Percentiles rank a stretch among this genome's conserved stretches.
phyloP scores from a whole-genome alignment of 2,113 vertebrate species.

The Gorsachius goisagi region DNA sequence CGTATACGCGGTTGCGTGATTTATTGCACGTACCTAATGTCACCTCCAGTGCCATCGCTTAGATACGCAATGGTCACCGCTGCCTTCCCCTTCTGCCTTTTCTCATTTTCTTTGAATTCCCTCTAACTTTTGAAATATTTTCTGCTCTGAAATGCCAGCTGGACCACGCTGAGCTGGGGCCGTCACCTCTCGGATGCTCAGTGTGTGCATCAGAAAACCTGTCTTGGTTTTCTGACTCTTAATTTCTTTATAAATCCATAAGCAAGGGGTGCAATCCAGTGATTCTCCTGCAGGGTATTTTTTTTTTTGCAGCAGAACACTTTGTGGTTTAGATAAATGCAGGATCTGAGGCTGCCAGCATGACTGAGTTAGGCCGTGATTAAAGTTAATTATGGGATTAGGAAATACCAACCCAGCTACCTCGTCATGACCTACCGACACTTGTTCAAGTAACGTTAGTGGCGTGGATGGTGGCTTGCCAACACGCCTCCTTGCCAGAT shows the following conservation, averaged over 20 bases:
- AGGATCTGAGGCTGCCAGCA: not conserved
- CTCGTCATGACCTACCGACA: fast-evolving
- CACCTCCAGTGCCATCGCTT: not conserved
- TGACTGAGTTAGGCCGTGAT: not conserved
- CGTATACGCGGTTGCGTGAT: not conserved
- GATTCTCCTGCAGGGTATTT: no score
- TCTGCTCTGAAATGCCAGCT: not conserved
- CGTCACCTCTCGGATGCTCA: not conserved
- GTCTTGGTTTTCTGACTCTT: not conserved
- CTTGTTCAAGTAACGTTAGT: not conserved
- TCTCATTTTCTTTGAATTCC: not conserved
- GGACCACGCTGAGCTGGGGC: not conserved
- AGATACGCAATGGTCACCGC: fast-evolving
- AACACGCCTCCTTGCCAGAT: not conserved
- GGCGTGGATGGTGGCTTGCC: not conserved
- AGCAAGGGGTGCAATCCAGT: not conserved
- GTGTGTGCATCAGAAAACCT: not conserved
- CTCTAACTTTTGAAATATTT: not conserved
- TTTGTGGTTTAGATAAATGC: not conserved
- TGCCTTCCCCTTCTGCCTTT: not conserved
- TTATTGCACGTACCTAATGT: not conserved
- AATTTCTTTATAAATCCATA: fast-evolving
- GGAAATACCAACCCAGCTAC: not conserved
- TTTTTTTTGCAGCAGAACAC: not conserved
- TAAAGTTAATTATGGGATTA: fast-evolving